Conservation (phyloP, 2,888 invertebrate species). For the Aromia moschata region DNA sequence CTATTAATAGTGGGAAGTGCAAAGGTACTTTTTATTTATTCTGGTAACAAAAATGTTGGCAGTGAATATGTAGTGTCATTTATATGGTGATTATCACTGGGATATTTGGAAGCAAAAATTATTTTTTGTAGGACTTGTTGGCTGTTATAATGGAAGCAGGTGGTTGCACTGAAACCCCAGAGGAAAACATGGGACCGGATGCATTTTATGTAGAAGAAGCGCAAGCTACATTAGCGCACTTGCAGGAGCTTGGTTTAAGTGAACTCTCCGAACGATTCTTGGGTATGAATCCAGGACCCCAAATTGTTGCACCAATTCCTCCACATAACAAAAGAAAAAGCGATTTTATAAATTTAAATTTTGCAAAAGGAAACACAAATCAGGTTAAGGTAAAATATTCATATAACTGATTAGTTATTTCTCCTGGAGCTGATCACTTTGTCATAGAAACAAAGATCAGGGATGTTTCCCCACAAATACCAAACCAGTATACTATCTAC, state of each 20-base stretch:
- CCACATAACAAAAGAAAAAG: conserved; percentile 46
- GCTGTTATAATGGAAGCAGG: conserved; percentile 80
- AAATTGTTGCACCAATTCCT: conserved; percentile 59
- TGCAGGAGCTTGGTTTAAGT: conserved; percentile 80
- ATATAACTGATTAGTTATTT: too few relatives aligned
- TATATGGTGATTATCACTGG: too few relatives aligned
- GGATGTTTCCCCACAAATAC: too few relatives aligned
- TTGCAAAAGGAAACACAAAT: conserved; percentile 30
- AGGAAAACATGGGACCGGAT: conserved; percentile 74
- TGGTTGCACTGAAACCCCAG: conserved; percentile 75
- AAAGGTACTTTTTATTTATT: conserved; percentile 56
- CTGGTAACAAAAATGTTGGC: neutral
- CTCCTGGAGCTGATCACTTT: too few relatives aligned
- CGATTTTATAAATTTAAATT: conserved; percentile 54
- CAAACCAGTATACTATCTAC: too few relatives aligned
- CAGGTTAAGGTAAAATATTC: conserved; percentile 34
- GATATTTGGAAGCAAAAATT: neutral
- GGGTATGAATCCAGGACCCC: conserved; percentile 72
- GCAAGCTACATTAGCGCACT: conserved; percentile 82
- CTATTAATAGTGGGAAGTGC: conserved; percentile 79
- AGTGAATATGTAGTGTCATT: too few relatives aligned
- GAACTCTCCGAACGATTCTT: conserved; percentile 76
- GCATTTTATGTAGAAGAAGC: conserved; percentile 91
- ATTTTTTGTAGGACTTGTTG: conserved; percentile 67
- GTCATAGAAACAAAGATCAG: too few relatives aligned